Evolutionary conservation across 2,888 invertebrate species (phyloP).

Genomic region (Melolontha melolontha): DNA sequence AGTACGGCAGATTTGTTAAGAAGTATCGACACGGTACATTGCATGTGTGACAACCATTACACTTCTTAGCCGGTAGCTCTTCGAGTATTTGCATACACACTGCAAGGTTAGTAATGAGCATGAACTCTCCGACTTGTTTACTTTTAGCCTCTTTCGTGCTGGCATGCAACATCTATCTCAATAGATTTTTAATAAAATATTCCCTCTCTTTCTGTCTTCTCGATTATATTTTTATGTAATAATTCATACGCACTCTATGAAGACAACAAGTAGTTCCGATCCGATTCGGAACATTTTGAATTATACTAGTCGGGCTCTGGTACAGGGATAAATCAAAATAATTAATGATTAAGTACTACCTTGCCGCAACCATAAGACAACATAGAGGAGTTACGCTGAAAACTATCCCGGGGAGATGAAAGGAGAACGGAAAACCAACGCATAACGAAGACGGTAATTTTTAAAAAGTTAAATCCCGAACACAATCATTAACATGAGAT

Average conservation of each 20-base stretch:
- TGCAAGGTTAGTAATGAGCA: conserved; percentile 46
- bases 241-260: too few species aligned
- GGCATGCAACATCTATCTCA: conserved; percentile 37
- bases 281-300: conserved; percentile 8
- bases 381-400: background rate
- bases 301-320: background rate
- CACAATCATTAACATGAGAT: conserved; percentile 27
- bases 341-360: conserved; percentile 18
- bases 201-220: background rate
- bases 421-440: background rate
- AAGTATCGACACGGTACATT: conserved; percentile 37
- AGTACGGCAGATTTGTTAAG: conserved; percentile 20
- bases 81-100: conserved; percentile 47
- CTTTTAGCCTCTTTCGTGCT: conserved; percentile 1
- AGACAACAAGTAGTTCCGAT: conserved; percentile 13
- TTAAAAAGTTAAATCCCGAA: conserved; percentile 22
- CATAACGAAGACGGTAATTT: conserved; percentile 12
- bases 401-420: conserved; percentile 9
- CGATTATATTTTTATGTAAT: conserved; percentile 19
- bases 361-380: background rate
- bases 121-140: conserved; percentile 47
- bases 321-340: conserved; percentile 24
- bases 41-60: conserved; percentile 48
- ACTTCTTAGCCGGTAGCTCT: conserved; percentile 47
- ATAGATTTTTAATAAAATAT: conserved; percentile 44